Evolutionary conservation across 2,888 invertebrate genomes (phyloP), one percentile per base, ranked within the genome.

Genomic region (Drosophila kanekoi): DNA sequence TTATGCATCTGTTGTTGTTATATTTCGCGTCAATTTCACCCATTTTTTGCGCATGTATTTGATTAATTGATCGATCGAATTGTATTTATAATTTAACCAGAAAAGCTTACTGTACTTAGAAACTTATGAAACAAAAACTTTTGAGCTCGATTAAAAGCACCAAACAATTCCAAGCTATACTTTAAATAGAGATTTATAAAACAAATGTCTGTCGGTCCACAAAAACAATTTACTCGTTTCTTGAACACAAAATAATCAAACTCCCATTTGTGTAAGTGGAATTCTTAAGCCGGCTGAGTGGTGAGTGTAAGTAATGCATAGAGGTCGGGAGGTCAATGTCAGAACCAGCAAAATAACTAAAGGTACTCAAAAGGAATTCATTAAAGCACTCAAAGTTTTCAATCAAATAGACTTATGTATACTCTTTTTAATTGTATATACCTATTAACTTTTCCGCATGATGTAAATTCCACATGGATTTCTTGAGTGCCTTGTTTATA

Each of bases 31-130:
- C 63, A 58, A 48, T 52, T 72, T 51, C 61, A 63, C 57, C 51
- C 57, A 57, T 56, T 64, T 54, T 62, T 67, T 77, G 59, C 74
- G 84, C 79, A 83, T 79, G 84, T 57, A 66, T 69, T 79, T 73
- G 56, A 63, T 61, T 76, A 8, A 47, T 49, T 47, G 73, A 47
- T 73, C 63, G 40, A 38, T 20, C 56, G 63, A 41, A 56, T 61
- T 64, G 58, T 41, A 58, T 52, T 28, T 28, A 28, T 8, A 8
- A 37, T 63, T 66, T 53, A 32, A 56, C 33, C 33, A 40, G 57
- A 23, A 33, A 44, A 38, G 18, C 47, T 45, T 54, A 9, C n/a
- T n/a, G n/a, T 23, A 18, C 40, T 35, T 35, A 10, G 53, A 32
- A 47, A 48, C 33, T n/a, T 35, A 32, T 8, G n/a, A 28, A 28